Base-by-base conservation (phyloP, 2,888 invertebrate species). In the Mechanitis messenoides region DNA sequence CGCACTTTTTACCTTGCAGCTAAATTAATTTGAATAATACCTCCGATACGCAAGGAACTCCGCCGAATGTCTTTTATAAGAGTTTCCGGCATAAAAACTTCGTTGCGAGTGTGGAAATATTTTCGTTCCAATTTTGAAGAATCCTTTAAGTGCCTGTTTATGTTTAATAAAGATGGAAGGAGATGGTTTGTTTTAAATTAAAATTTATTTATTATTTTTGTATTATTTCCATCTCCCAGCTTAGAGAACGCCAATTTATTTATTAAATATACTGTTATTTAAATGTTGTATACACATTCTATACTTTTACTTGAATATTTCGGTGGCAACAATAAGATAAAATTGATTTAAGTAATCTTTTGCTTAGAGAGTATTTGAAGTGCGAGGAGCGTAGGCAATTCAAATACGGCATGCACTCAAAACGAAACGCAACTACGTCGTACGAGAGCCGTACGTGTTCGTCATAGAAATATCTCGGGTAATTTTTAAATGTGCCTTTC, bases 11-110 rank as follows among this genome's bases (percentile, higher is more conserved):
- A 83, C 85, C 82, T 84, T 84, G 80, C 79, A 81, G 83, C 81
- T 85, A 88, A 85, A 87, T 88, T 87, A 87, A 87, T 87, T 87
- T 88, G 85, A 87, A 87, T 88, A 88, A 88, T 87, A 86, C 88
- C 83, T 77, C 78, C 84, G 84, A 88, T 86, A 85, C 83, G 84
- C 83, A 80, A 81, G 82, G 79, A 79, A 79, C 81, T 78, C 73
- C 76, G 68, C 76, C 77, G 74, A 84, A 85, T 85, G 83, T 86
- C 85, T 85, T 87, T 87, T 84, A 85, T 87, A 84, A 81, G 84
- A 85, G 83, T 83, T 87, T 81, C 75, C 81, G 75, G 79, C 82
- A 81, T 76, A 76, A 80, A 81, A 81, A 82, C 80, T 82, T 76
- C 72, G 69, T 68, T 69, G 72, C 69, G 69, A 74, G 68, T 70